Percentiles rank a stretch among this genome's conserved stretches.
Conservation (phyloP, 2,113 vertebrate genomes). For the Oenanthe oenanthe region DNA sequence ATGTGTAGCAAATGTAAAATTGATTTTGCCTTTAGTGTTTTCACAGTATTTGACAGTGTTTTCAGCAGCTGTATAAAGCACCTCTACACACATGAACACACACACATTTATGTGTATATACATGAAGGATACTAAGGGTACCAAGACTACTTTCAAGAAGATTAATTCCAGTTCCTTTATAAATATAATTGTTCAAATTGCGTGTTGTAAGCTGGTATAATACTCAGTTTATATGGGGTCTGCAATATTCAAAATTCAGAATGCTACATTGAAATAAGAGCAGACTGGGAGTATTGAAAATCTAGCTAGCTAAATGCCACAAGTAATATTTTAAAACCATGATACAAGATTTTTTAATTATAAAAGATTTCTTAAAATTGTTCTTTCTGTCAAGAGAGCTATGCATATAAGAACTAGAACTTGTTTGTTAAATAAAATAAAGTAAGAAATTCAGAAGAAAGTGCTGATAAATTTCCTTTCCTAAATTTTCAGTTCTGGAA, state of each 20-base stretch:
- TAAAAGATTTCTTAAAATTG: neutral
- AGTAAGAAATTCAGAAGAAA: neutral
- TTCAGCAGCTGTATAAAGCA: neutral
- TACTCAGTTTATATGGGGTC: neutral
- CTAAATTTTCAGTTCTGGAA: neutral
- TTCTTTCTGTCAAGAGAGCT: neutral
- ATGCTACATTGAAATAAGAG: slow-evolving; percentile 3
- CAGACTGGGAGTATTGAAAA: neutral
- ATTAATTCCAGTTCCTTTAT: neutral
- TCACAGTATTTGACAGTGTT: neutral
- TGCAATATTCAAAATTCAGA: neutral
- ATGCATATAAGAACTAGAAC: neutral
- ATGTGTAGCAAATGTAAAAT: neutral
- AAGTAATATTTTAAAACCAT: neutral
- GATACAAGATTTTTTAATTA: neutral
- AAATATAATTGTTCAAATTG: neutral
- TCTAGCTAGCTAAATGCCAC: neutral
- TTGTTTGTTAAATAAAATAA: neutral
- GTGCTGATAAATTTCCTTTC: neutral
- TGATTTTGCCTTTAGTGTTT: neutral
- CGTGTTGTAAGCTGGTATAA: neutral
- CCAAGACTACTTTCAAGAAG: neutral
- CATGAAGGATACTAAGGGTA: neutral
- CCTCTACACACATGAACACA: neutral
- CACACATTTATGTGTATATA: neutral